Evolutionary conservation across 64 coral and sea anemone genomes (phyloP).

Genomic region (Stichodactyla helianthus): DNA sequence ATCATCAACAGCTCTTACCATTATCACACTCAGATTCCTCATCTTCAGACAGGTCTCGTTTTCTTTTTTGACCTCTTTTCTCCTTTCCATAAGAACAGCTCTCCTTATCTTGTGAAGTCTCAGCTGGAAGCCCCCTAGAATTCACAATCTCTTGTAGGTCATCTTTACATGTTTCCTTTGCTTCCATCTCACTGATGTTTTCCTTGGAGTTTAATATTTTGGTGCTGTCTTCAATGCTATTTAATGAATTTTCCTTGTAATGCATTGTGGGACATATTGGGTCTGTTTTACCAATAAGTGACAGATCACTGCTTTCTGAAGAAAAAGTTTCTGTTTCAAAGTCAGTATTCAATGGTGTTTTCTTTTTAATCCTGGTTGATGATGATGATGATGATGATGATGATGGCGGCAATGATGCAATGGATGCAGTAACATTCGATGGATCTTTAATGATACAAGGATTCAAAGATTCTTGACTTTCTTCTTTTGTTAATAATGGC

Average conservation of each 20-base stretch:
- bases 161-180: neutral
- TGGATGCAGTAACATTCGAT: no score
- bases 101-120: neutral
- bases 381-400: neutral
- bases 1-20: neutral
- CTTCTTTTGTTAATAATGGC: neutral
- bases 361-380: neutral
- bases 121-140: neutral
- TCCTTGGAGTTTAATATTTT: neutral
- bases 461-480: neutral
- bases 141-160: neutral
- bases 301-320: neutral
- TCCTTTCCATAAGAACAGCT: neutral
- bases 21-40: neutral
- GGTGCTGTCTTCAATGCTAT: neutral
- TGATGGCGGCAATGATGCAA: neutral
- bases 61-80: slow-evolving; percentile 5
- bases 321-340: slow-evolving; percentile 2
- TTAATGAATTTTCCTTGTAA: neutral
- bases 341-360: neutral
- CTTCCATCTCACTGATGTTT: neutral
- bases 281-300: neutral
- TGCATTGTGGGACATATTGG: neutral
- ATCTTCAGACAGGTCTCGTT: neutral
- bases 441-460: no score